phyloP scores from a whole-genome alignment of 1,140 invertebrate genomes.

The Halictus rubicundus region DNA sequence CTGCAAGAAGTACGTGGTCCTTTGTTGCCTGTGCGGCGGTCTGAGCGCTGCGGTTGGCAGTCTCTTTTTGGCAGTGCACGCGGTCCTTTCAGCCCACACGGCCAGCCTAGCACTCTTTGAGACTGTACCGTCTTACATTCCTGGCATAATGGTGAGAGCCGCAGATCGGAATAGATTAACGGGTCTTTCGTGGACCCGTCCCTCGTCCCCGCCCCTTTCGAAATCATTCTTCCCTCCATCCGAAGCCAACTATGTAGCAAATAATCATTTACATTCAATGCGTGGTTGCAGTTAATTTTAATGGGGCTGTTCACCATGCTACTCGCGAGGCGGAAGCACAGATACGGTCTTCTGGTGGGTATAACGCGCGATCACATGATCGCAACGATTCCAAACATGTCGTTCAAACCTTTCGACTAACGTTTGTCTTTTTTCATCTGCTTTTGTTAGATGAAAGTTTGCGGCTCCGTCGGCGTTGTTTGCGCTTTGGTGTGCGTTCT shows the following conservation, averaged over 20 bases:
- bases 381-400: not conserved
- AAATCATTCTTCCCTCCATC: not conserved
- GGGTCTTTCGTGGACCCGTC: not conserved
- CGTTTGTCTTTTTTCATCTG: conserved; percentile 69
- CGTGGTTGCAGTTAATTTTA: conserved; percentile 86
- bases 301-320: conserved; percentile 93
- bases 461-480: conserved; percentile 90
- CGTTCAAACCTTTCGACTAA: not conserved
- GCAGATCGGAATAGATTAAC: conserved; percentile 38
- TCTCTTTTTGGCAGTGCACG: conserved; percentile 88
- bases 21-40: conserved; percentile 88
- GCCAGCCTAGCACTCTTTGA: conserved; percentile 90
- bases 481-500: conserved; percentile 92
- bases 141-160: conserved; percentile 86
- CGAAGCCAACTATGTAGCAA: not conserved
- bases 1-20: conserved; percentile 87
- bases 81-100: conserved; percentile 88
- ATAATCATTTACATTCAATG: conserved; percentile 1
- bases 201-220: not conserved
- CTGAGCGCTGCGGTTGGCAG: conserved; percentile 87
- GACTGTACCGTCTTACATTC: conserved; percentile 91
- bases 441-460: conserved; percentile 88
- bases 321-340: conserved; percentile 89
- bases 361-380: not conserved
- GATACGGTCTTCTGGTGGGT: conserved; percentile 92